Evolutionary conservation across 1,140 invertebrate species (phyloP), one percentile per base, ranked within the genome.

Genomic region (Drosophila arizonae): DNA sequence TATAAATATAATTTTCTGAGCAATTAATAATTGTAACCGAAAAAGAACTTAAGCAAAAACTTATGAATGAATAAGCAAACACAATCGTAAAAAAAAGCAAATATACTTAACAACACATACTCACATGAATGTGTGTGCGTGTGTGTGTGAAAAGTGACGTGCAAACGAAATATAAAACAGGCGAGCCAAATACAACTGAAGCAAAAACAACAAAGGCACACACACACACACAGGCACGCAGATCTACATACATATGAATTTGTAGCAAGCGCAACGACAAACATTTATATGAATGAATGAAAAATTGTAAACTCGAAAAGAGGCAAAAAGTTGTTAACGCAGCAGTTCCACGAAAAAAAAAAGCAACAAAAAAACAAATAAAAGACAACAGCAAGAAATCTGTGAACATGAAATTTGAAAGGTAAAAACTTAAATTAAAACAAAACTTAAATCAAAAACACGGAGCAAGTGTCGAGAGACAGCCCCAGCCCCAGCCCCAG

Each of bases 381-480:
- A 69, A 80, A 67, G 56, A 65, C 67, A 86, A 76, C 76, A 72
- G 71, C 76, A 87, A 81, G 66, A 81, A 76, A 79, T 82, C 72
- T 82, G 80, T 82, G 80, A 82, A 82, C 80, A 82, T 69, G 81
- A 84, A 73, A 85, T 85, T 84, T 84, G 80, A 84, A 84, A 84
- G 80, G 81, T 84, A 84, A 85, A 84, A 84, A 84, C 72, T 76
- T 78, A 79, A 79, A 85, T 80, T 84, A 80, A 84, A 84, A 84
- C 77, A 76, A 84, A 84, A 75, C 77, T 76, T 78, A 72, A 82
- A 82, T 84, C 60, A 70, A 55, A 79, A 73, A 81, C 72, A 79
- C 75, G 63, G 50, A 87, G 84, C 82, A 86, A 86, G 81, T 84
- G 81, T 77, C 61, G 71, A 70, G 67, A 56, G 51, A 43, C 79